Base-by-base conservation (phyloP, 2,888 invertebrate genomes). In the Tenthredo mesomela region DNA sequence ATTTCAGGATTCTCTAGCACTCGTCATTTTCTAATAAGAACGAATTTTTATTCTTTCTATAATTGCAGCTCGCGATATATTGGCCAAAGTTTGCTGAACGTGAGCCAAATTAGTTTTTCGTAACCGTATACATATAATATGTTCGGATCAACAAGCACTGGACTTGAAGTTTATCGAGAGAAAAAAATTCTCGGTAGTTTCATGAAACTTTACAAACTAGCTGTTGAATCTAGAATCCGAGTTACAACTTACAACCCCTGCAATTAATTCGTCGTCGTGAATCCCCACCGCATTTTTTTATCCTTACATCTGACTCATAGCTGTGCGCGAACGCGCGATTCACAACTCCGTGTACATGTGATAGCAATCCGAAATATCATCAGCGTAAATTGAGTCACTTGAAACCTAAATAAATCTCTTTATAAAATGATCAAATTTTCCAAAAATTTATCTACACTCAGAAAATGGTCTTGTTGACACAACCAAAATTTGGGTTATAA, bases 31-130 rank as follows among this genome's bases (percentile, higher is more conserved):
- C 0, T 37, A n/a, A 54, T 58, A 18, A 47, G 75, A 50, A 43
- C 18, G 25, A 77, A 75, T 50, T 50, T 75, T 12, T 3, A 77
- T 18, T 3, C 77, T 37, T 0, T 6, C 7, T 12, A 10, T 40
- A 37, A 80, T 37, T 33, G 40, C 21, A 58, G 40, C 6, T 37
- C n/a, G 21, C 18, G 58, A 80, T 58, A 33, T 33, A 33, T 80
- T 61, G 80, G 80, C 21, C 12, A 40, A 80, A 80, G 61, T 80
- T 80, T 15, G 29, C 21, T 61, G 80, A 80, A 21, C 61, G 21
- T 7, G 61, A 25, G 80, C 80, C 80, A 61, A 80, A 80, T 80
- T 80, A 29, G 25, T 58, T 78, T 61, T 61, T 25, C 58, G 37
- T 15, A 78, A 78, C n/a, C 58, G 37, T 61, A 58, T 15, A 29